phyloP scores from a whole-genome alignment of 1,140 invertebrate species.

The Drosophila ananassae region DNA sequence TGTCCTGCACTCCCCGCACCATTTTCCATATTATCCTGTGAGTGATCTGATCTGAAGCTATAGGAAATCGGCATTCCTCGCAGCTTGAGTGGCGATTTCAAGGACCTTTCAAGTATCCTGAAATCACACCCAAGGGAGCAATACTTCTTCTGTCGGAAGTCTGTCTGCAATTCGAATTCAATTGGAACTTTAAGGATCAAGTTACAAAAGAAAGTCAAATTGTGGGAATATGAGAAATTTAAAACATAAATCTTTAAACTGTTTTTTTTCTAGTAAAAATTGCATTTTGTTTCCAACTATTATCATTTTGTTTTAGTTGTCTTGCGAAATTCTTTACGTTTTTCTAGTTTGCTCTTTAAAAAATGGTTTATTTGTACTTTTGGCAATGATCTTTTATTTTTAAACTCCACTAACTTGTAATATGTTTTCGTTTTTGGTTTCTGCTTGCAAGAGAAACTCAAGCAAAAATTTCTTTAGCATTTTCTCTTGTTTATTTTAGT shows the following conservation, averaged over 20 bases:
- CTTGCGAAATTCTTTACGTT: slow-evolving; percentile 75
- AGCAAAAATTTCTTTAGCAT: slow-evolving; percentile 63
- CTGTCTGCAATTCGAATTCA: slow-evolving; percentile 57
- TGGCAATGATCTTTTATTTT: slow-evolving; percentile 77
- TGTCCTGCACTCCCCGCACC: slow-evolving; percentile 7
- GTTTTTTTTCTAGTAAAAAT: slow-evolving; percentile 51
- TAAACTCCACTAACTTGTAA: slow-evolving; percentile 54
- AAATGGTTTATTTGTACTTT: slow-evolving; percentile 83
- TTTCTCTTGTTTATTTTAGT: slow-evolving; percentile 48
- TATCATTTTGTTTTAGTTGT: slow-evolving; percentile 51
- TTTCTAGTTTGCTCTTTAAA: slow-evolving; percentile 73
- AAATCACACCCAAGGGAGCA: slow-evolving; percentile 15
- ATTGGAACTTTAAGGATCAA: slow-evolving; percentile 48
- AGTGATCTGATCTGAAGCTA: slow-evolving; percentile 5
- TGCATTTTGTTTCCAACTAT: slow-evolving; percentile 67
- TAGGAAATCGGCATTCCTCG: slow-evolving; percentile 7
- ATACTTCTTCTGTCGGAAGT: slow-evolving; percentile 23
- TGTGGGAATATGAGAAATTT: slow-evolving; percentile 16
- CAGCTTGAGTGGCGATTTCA: neutral
- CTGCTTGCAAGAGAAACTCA: slow-evolving; percentile 35
- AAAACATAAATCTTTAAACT: slow-evolving; percentile 5
- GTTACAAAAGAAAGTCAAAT: slow-evolving; percentile 67
- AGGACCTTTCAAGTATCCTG: neutral
- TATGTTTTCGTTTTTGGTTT: slow-evolving; percentile 30
- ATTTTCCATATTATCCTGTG: slow-evolving; percentile 1